Conservation (phyloP, 2,888 invertebrate genomes). For the Tetramorium bicarinatum region DNA sequence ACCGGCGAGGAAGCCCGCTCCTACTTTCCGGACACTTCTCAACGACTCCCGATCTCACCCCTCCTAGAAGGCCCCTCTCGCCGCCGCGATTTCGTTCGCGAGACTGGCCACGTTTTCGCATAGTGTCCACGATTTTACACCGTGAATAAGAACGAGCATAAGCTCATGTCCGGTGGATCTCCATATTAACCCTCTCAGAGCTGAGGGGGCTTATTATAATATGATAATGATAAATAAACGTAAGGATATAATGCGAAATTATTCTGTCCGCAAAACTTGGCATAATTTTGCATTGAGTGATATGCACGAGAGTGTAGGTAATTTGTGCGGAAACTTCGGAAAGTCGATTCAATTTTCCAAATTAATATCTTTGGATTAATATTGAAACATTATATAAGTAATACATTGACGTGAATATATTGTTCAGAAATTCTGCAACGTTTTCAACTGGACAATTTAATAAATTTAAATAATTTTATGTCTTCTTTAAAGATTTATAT, state of each 20-base stretch:
- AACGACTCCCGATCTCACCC: conserved; percentile 41
- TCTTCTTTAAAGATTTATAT: neutral
- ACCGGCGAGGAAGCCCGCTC: conserved; percentile 33
- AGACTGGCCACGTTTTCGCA: conserved; percentile 40
- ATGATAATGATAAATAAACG: conserved; percentile 21
- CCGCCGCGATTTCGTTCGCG: conserved; percentile 38
- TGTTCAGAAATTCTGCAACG: neutral
- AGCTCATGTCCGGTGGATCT: conserved; percentile 38
- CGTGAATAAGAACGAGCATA: conserved; percentile 50
- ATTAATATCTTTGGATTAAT: neutral
- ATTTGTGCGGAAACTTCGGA: neutral
- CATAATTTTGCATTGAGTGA: neutral
- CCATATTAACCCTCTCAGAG: conserved; percentile 36
- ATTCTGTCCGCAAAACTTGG: neutral
- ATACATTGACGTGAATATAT: neutral
- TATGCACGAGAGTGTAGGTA: neutral
- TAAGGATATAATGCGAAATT: conserved; percentile 16
- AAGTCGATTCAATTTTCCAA: neutral
- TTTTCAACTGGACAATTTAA: neutral
- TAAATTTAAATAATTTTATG: neutral
- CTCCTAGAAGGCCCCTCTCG: neutral
- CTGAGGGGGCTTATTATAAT: conserved; percentile 40
- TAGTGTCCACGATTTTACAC: conserved; percentile 39
- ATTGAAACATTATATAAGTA: neutral
- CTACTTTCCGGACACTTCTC: conserved; percentile 44